Conservation (phyloP, 2,888 invertebrate genomes). For the Nezara viridula region DNA sequence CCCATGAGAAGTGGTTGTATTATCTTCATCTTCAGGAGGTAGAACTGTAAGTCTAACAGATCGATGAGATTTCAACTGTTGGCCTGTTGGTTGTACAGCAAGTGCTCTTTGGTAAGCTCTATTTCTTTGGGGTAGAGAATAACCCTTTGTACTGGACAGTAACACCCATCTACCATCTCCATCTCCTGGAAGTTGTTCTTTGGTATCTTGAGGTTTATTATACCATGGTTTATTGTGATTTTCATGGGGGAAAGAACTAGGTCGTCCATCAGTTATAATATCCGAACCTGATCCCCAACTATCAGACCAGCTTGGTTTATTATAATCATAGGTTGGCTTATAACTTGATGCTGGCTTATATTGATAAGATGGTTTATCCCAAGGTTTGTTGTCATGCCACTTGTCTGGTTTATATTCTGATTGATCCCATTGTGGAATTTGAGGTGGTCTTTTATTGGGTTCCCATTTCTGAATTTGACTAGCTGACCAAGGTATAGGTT, state of each 20-base stretch:
- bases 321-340: conserved; percentile 59
- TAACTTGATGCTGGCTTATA: conserved; percentile 66
- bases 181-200: conserved; percentile 69
- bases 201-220: conserved; percentile 67
- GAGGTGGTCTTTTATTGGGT: conserved; percentile 74
- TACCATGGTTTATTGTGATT: conserved; percentile 63
- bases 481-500: conserved; percentile 83
- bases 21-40: conserved; percentile 76
- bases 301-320: conserved; percentile 58
- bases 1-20: conserved; percentile 77
- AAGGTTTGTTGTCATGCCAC: conserved; percentile 70
- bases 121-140: conserved; percentile 72
- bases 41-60: conserved; percentile 80
- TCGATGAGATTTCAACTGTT: conserved; percentile 71
- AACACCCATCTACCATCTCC: conserved; percentile 85
- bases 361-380: conserved; percentile 68
- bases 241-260: conserved; percentile 71
- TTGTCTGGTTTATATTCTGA: conserved; percentile 67
- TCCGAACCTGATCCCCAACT: conserved; percentile 67
- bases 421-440: conserved; percentile 66
- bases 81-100: conserved; percentile 66
- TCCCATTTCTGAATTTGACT: conserved; percentile 87
- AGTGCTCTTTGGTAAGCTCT: conserved; percentile 69
- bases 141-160: conserved; percentile 83
- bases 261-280: conserved; percentile 74